Percentiles rank a stretch among this genome's conserved stretches.
phyloP scores from a whole-genome alignment of 2,113 vertebrate genomes.

The Boulengeromyrus knoepffleri region DNA sequence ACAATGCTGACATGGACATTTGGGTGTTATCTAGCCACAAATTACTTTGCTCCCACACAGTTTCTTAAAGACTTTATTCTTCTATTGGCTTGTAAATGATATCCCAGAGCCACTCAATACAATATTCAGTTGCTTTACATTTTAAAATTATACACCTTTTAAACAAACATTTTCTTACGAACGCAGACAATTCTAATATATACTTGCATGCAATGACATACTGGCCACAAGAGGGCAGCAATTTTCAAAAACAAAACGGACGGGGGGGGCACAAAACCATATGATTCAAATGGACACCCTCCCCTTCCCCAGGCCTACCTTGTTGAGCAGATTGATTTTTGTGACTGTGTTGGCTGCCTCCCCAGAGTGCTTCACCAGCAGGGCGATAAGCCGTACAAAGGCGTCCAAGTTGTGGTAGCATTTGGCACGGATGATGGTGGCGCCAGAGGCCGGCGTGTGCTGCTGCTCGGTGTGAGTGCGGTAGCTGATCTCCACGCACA shows the following conservation, averaged over 20 bases:
- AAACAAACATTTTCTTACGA: background rate
- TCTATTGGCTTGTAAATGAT: background rate
- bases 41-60: background rate
- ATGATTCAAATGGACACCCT: background rate
- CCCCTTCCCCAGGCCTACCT: conserved; percentile 53
- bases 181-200: background rate
- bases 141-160: background rate
- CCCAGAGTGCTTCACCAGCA: conserved; percentile 96
- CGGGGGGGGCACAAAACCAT: background rate
- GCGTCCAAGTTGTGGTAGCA: conserved; percentile 98
- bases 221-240: background rate
- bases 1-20: background rate
- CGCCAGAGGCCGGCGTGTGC: conserved; percentile 94
- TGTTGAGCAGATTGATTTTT: conserved; percentile 97
- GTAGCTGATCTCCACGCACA: conserved; percentile 98
- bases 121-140: background rate
- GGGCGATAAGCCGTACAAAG: conserved; percentile 90
- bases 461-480: conserved; percentile 94
- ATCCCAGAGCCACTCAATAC: background rate
- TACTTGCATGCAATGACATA: background rate
- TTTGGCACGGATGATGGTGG: conserved; percentile 94
- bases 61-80: background rate
- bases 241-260: background rate
- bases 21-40: background rate
- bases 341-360: conserved; percentile 97